Conservation (phyloP, 2,797 vertebrate species). For the Hyperoplus lanceolatus region DNA sequence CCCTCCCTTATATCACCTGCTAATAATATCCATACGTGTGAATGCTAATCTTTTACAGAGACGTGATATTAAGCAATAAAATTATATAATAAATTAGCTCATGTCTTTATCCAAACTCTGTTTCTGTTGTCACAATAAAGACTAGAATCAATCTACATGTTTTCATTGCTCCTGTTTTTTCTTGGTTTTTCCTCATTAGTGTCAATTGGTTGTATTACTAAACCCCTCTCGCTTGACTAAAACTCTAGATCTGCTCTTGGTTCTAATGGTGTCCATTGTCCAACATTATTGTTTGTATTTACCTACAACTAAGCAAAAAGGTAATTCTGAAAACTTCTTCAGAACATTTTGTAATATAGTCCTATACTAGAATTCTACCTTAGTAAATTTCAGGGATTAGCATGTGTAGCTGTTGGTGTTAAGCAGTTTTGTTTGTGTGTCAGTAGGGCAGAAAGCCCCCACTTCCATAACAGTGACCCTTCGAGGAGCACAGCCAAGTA, state of each 20-base stretch:
- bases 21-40: conserved; percentile 44
- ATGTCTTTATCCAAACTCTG: conserved; percentile 54
- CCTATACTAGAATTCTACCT: not conserved
- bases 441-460: conserved; percentile 91
- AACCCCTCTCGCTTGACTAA: not conserved
- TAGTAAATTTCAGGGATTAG: not conserved
- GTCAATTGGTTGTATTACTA: conserved; percentile 31
- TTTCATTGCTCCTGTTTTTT: conserved; percentile 62
- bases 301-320: not conserved
- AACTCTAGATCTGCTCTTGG: conserved; percentile 17
- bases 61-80: conserved; percentile 52
- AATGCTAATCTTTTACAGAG: conserved; percentile 31
- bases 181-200: conserved; percentile 37
- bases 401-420: conserved; percentile 37
- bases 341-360: conserved; percentile 6
- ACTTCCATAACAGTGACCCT: conserved; percentile 94
- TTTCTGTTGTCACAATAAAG: conserved; percentile 79
- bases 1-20: conserved; percentile 56
- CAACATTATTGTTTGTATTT: conserved; percentile 24
- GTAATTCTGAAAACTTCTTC: not conserved
- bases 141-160: conserved; percentile 72
- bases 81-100: conserved; percentile 30
- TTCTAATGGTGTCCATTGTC: conserved; percentile 43
- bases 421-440: conserved; percentile 73
- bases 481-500: conserved; percentile 90